Base-by-base conservation (phyloP, 2,113 vertebrate species). In the Collichthys lucidus region DNA sequence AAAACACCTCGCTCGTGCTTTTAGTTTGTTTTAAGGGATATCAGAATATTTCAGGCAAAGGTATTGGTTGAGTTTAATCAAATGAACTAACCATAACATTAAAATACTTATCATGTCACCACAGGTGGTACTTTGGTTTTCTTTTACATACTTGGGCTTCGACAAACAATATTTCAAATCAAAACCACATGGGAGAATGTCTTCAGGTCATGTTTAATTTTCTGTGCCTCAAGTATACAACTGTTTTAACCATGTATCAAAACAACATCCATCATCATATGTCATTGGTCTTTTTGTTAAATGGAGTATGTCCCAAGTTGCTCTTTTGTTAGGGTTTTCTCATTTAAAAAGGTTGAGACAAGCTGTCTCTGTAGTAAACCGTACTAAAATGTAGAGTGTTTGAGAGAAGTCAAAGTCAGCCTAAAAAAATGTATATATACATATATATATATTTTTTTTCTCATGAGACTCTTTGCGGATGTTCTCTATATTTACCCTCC, bases 251-350 rank as follows among this genome's bases (percentile, higher is more conserved):
- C 14, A 20, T 31, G 22, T 72, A n/a, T 50, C 61, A 61, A 52
- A 57, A 24, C 57, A 59, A 50, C 52, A 77, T 79, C 59, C 52
- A 60, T 76, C 46, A 49, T 10, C 26, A 47, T 46, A 20, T 56
- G 61, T 64, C 63, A 52, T 11, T 17, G 11, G 47, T 55, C 2
- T 60, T n/a, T 50, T 26, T 60, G 31, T 53, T 26, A 40, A 68
- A 40, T 19, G 16, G 11, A 50, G 14, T 20, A 31, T 35, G 63
- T 53, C 35, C 29, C 22, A 64, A 65, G 35, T 44, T 47, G 35
- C 35, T 60, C 12, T 22, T 62, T 57, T 62, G 47, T 56, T 31
- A 26, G 5, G 55, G 8, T 26, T 11, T n/a, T 0, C 17, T n/a
- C 35, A 20, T 24, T 11, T 50, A 22, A 64, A 79, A 62, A 79